A percentile compares a stretch with the other conserved stretches of the same genome.
phyloP scores from a whole-genome alignment of 2,113 vertebrate genomes.

The Leiothrix lutea region DNA sequence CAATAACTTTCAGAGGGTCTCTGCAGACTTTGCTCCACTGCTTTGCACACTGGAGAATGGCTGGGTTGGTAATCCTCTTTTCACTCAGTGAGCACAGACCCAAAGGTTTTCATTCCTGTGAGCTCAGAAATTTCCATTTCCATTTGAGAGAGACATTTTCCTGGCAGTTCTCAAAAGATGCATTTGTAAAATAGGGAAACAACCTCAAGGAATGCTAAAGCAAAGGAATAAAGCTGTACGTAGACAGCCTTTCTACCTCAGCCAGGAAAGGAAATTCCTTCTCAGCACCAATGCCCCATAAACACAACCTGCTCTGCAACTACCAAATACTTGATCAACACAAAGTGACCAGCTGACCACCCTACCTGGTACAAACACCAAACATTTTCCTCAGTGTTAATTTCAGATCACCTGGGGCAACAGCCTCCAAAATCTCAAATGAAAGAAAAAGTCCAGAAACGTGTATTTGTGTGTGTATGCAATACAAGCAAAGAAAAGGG shows the following conservation, averaged over 20 bases:
- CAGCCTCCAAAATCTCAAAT: background rate
- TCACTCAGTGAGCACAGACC: slow-evolving; percentile 26
- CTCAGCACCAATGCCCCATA: background rate
- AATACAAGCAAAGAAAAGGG: background rate
- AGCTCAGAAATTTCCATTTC: slow-evolving; percentile 65
- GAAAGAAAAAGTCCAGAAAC: background rate
- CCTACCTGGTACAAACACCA: background rate
- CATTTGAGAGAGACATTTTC: slow-evolving; percentile 57
- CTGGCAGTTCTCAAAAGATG: slow-evolving; percentile 64
- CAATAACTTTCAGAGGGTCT: slow-evolving; percentile 36
- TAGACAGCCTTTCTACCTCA: slow-evolving; percentile 35
- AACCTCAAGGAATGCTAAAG: slow-evolving; percentile 60
- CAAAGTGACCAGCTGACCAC: background rate
- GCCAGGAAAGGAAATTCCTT: slow-evolving; percentile 61
- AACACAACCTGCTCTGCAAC: background rate
- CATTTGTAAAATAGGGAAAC: slow-evolving; percentile 58
- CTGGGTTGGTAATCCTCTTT: slow-evolving; percentile 43
- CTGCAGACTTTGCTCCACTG: background rate
- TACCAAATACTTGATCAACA: background rate
- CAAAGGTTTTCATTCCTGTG: slow-evolving; percentile 40
- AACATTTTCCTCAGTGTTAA: background rate
- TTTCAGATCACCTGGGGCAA: background rate
- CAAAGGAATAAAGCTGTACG: slow-evolving; percentile 52
- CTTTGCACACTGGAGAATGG: slow-evolving; percentile 26
- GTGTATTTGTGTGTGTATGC: background rate